Conservation (phyloP, 1,140 invertebrate species). For the Pogonomyrmex barbatus region DNA sequence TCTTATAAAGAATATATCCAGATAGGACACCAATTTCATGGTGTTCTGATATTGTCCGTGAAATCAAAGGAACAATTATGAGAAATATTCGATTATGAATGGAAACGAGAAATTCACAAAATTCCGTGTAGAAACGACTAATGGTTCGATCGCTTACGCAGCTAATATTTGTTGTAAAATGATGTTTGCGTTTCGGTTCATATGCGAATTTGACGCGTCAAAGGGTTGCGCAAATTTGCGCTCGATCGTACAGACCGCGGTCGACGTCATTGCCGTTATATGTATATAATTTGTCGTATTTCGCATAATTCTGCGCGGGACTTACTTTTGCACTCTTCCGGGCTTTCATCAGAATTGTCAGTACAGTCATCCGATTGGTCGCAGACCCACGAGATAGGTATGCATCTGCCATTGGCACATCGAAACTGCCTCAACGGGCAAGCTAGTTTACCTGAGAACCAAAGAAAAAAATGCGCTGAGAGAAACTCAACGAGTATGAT, state of each 20-base stretch:
- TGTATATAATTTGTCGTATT: constrained; percentile 6
- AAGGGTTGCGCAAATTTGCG: constrained; percentile 50
- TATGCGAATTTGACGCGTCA: constrained; percentile 35
- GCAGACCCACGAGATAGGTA: constrained; percentile 93
- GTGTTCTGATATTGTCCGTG: neutral
- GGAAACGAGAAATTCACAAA: constrained; percentile 15
- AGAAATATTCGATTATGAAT: no score
- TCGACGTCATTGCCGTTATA: constrained; percentile 3
- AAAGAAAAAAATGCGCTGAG: constrained; percentile 58
- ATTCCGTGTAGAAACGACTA: neutral
- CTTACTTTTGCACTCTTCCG: constrained; percentile 90
- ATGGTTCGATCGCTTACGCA: neutral
- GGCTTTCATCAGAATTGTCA: constrained; percentile 92
- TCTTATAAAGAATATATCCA: neutral
- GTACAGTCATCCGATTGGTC: constrained; percentile 92
- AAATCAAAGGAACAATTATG: neutral
- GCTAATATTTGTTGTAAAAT: constrained; percentile 54
- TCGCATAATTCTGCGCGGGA: constrained; percentile 58
- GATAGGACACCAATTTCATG: neutral
- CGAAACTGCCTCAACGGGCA: constrained; percentile 92
- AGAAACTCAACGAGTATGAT: neutral
- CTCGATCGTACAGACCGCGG: neutral
- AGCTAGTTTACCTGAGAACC: constrained; percentile 79
- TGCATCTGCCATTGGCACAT: constrained; percentile 93
- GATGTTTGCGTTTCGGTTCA: constrained; percentile 51